These are phyloP conservation scores for Ophthalmotilapia sp. DNA, from an alignment of 2,113 vertebrate species.

Conservation along the genomic window DNA sequence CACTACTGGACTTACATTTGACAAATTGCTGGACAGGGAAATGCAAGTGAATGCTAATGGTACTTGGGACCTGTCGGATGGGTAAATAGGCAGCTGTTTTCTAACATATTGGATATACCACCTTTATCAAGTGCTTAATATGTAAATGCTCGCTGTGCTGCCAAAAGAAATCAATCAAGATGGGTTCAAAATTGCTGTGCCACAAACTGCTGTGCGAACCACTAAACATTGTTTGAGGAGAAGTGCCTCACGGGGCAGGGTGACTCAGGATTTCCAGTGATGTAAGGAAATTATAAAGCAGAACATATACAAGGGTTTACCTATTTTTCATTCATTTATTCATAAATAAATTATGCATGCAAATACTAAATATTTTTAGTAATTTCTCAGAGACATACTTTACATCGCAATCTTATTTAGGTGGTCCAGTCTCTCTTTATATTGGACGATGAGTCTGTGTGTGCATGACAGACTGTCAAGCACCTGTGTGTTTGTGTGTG, in stretches of 20 bases:
- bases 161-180: not conserved
- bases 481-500: conserved; percentile 2
- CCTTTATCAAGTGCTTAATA: not conserved
- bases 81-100: not conserved
- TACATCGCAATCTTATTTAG: not conserved
- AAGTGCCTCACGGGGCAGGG: not conserved
- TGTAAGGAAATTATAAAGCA: not conserved
- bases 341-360: not conserved
- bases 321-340: not conserved
- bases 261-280: not conserved
- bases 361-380: not conserved
- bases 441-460: not conserved
- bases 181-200: not conserved
- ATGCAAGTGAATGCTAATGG: not conserved
- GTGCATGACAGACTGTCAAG: conserved; percentile 4
- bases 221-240: not conserved
- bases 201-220: not conserved
- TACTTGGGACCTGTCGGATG: not conserved
- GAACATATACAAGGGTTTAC: not conserved
- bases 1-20: not conserved
- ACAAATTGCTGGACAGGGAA: not conserved
- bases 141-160: not conserved
- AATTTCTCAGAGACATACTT: not conserved
- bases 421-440: conserved; percentile 1
- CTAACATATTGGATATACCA: not conserved